Evolutionary conservation across 2,888 invertebrate genomes (phyloP).

Genomic region (Mylabris sibirica): DNA sequence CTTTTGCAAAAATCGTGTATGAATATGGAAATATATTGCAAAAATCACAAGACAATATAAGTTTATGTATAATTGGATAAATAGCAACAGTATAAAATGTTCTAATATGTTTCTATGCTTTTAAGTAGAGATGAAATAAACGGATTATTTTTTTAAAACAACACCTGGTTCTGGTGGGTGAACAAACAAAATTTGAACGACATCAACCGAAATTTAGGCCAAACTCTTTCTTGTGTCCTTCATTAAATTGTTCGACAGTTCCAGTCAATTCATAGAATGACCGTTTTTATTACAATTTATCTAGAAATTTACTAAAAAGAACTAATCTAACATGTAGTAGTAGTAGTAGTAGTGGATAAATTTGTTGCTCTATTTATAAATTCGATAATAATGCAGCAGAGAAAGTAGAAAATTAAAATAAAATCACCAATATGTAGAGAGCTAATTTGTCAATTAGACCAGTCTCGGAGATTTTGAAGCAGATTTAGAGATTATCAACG

Average conservation of each 20-base stretch:
- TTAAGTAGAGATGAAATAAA: background rate
- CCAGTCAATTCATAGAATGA: slow-evolving; percentile 57
- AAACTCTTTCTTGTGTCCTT: slow-evolving; percentile 33
- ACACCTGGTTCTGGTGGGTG: background rate
- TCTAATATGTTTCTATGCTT: background rate
- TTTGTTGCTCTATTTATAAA: slow-evolving; percentile 45
- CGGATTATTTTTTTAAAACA: background rate
- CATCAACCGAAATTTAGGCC: slow-evolving; percentile 28
- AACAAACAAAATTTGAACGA: background rate
- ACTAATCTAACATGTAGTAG: slow-evolving; percentile 56
- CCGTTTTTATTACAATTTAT: slow-evolving; percentile 48
- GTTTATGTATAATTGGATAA: background rate
- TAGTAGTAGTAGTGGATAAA: slow-evolving; percentile 48
- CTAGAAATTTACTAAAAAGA: slow-evolving; percentile 58
- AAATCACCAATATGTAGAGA: background rate
- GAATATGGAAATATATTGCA: background rate
- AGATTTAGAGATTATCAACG: background rate
- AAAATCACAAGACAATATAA: background rate
- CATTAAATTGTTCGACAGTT: slow-evolving; percentile 2
- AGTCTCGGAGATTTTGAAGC: background rate
- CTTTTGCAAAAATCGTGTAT: slow-evolving; percentile 1
- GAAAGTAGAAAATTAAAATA: background rate
- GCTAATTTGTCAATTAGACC: background rate
- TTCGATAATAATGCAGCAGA: slow-evolving; percentile 56
- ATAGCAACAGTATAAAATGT: background rate